These are phyloP conservation scores for Carposina sasakii DNA, from an alignment of 1,140 invertebrate genomes.

Conservation along the genomic window DNA sequence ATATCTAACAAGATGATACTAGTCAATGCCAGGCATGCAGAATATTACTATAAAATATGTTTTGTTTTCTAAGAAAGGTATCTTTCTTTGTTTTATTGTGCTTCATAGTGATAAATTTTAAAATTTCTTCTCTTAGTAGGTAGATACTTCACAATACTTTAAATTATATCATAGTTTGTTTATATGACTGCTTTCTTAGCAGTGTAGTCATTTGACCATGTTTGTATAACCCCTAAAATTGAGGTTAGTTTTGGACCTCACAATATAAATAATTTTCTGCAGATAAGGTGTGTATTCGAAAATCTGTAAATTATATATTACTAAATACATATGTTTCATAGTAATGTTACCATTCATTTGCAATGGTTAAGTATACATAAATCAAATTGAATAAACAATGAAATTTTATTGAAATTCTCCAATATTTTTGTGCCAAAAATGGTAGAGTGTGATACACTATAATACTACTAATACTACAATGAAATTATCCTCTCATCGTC, in stretches of 20 bases:
- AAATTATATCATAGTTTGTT: background rate
- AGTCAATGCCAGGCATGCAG: slow-evolving; percentile 25
- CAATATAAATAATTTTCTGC: too few species aligned
- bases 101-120: background rate
- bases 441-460: too few species aligned
- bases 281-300: too few species aligned
- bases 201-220: slow-evolving; percentile 1
- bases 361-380: too few species aligned
- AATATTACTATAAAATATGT: slow-evolving; percentile 42
- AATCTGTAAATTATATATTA: too few species aligned
- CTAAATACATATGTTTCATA: too few species aligned
- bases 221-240: background rate
- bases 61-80: slow-evolving; percentile 63
- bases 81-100: slow-evolving; percentile 22
- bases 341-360: too few species aligned
- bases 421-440: too few species aligned
- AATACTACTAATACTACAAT: too few species aligned
- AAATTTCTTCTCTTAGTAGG: background rate
- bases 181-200: background rate
- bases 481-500: too few species aligned
- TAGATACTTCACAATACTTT: background rate
- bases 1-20: slow-evolving; percentile 31
- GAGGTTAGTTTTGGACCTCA: background rate
- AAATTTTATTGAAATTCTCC: too few species aligned
- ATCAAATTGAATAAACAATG: too few species aligned